phyloP scores from a whole-genome alignment of 2,888 invertebrate genomes.

The Pristionchus maxplancki region DNA sequence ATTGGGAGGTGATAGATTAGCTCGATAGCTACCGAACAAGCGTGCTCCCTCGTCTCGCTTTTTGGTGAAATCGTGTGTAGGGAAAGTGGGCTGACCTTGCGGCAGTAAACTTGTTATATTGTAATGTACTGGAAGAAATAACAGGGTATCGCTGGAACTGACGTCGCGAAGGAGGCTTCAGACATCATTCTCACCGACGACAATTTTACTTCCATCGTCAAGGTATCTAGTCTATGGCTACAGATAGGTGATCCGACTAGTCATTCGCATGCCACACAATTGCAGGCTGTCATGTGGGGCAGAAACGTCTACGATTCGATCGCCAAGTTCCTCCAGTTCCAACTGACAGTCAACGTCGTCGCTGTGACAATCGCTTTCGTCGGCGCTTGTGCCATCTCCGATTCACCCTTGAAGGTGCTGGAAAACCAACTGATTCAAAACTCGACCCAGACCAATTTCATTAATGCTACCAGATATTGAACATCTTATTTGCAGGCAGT shows the following conservation, averaged over 20 bases:
- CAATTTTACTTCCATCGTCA: conserved; percentile 81
- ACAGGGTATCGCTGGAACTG: conserved; percentile 80
- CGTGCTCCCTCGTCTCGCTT: no score
- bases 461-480: neutral
- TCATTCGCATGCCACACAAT: neutral
- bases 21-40: no score
- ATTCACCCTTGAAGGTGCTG: conserved; percentile 77
- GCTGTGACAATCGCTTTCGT: conserved; percentile 81
- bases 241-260: neutral
- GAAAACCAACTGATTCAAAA: no score
- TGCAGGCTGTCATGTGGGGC: conserved; percentile 81
- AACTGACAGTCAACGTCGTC: conserved; percentile 81
- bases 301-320: conserved; percentile 82
- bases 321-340: conserved; percentile 81
- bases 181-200: conserved; percentile 82
- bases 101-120: no score
- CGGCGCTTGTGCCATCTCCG: conserved; percentile 81
- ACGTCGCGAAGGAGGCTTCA: conserved; percentile 81
- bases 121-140: no score
- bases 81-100: no score
- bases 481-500: conserved; percentile 64
- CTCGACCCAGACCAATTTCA: no score
- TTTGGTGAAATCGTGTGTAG: no score
- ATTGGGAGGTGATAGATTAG: no score
- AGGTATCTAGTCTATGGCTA: conserved; percentile 60